Percentiles rank a stretch among this genome's conserved stretches.
Conservation (phyloP, 37 sponge, comb jelly and placozoan species). For the Axinella damicornis region DNA sequence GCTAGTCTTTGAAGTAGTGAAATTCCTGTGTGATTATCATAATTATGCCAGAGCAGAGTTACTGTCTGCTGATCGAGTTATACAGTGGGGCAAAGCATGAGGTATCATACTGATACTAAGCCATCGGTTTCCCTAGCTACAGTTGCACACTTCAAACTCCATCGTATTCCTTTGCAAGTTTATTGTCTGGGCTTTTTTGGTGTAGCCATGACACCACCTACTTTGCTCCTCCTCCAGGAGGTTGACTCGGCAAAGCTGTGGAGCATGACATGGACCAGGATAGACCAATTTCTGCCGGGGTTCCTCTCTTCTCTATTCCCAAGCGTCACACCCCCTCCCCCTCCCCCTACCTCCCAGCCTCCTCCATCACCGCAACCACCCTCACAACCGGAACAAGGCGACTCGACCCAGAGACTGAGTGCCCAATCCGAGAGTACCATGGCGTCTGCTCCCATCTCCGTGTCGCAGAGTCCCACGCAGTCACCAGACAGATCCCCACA, state of each 20-base stretch:
- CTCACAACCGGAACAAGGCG: not conserved
- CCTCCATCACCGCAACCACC: not conserved
- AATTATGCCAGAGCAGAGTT: no score
- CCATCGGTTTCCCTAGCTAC: no score
- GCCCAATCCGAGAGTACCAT: not conserved
- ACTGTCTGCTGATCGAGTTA: no score
- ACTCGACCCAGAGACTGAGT: not conserved
- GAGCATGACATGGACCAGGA: conserved; percentile 78
- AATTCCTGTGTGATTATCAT: no score
- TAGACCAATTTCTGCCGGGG: conserved; percentile 85
- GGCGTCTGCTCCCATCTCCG: not conserved
- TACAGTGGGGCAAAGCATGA: no score
- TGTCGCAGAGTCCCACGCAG: not conserved
- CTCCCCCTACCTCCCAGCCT: not conserved
- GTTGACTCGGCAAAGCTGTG: conserved; percentile 52
- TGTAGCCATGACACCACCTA: no score
- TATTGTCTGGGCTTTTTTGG: no score
- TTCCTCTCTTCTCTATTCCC: conserved; percentile 83
- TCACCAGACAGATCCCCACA: not conserved
- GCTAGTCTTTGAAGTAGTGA: no score
- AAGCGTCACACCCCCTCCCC: conserved; percentile 5
- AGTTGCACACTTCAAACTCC: no score
- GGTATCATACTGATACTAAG: no score
- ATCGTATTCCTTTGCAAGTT: no score
- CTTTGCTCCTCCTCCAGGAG: not conserved